Evolutionary conservation across 2,113 vertebrate genomes (phyloP).

Genomic region (Scomber scombrus): DNA sequence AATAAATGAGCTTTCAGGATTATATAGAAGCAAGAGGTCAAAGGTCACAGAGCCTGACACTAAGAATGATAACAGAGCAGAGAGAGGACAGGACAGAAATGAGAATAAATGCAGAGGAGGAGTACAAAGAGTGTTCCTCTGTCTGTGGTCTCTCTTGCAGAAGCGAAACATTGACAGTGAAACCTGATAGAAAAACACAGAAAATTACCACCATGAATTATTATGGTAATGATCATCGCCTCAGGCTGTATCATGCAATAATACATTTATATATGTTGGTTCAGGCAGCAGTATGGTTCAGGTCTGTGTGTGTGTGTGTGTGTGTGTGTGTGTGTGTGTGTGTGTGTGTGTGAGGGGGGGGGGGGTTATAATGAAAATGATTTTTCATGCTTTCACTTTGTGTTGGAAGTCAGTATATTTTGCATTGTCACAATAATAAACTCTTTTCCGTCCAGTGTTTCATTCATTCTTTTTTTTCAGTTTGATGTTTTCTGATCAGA

Average conservation of each 20-base stretch:
- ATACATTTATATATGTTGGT: constrained; percentile 45
- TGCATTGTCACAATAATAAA: constrained; percentile 38
- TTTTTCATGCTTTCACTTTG: constrained; percentile 53
- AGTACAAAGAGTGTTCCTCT: not conserved
- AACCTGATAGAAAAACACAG: constrained; percentile 1
- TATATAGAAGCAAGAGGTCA: constrained; percentile 5
- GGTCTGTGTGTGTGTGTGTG: constrained; percentile 26
- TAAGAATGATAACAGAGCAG: constrained; percentile 23
- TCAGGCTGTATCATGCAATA: constrained; percentile 35
- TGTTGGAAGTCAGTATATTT: not conserved
- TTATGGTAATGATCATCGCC: constrained; percentile 45
- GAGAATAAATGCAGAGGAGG: constrained; percentile 3
- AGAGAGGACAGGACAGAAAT: constrained; percentile 13
- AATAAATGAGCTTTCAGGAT: constrained; percentile 14
- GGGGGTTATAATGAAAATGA: constrained; percentile 43
- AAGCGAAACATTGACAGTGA: constrained; percentile 13
- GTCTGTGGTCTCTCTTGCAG: constrained; percentile 5
- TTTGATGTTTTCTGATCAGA: not conserved
- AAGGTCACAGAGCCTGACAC: constrained; percentile 21
- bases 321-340: constrained; percentile 23
- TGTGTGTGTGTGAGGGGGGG: not conserved
- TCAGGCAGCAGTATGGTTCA: constrained; percentile 34
- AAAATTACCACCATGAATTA: constrained; percentile 52
- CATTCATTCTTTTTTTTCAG: not conserved
- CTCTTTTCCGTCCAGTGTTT: constrained; percentile 2